Evolutionary conservation across 2,888 invertebrate genomes (phyloP).

Genomic region (Deilephila elpenor): DNA sequence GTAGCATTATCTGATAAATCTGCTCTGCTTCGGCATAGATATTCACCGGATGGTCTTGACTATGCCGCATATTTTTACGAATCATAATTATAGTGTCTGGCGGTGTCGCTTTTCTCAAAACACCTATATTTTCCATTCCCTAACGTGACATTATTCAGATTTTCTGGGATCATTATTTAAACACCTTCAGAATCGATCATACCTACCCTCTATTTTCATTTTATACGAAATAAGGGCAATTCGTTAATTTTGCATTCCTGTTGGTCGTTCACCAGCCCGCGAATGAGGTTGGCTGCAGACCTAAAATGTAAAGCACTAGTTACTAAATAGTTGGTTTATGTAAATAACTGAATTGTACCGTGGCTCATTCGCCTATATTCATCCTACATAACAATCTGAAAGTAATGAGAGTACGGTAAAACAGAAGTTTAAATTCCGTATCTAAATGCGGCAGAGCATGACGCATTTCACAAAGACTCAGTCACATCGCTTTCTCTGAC

Average conservation of each 20-base stretch:
- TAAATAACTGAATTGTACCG: not conserved
- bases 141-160: no score
- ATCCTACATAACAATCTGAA: slow-evolving; percentile 25
- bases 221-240: no score
- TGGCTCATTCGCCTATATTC: slow-evolving; percentile 14
- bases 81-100: no score
- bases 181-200: no score
- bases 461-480: slow-evolving; percentile 49
- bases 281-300: slow-evolving; percentile 5
- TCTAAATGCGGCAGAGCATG: slow-evolving; percentile 46
- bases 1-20: no score
- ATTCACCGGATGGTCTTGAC: no score
- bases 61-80: no score
- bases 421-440: slow-evolving; percentile 31
- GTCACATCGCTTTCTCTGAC: slow-evolving; percentile 52
- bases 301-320: slow-evolving; percentile 7
- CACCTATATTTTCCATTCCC: no score
- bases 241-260: not conserved
- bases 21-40: no score
- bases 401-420: slow-evolving; percentile 32
- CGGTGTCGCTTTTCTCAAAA: no score
- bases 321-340: slow-evolving; percentile 13
- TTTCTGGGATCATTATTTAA: no score
- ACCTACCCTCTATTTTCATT: no score
- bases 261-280: slow-evolving; percentile 9